Base-by-base conservation (phyloP, 2,797 vertebrate species). In the Hippocampus kuda region DNA sequence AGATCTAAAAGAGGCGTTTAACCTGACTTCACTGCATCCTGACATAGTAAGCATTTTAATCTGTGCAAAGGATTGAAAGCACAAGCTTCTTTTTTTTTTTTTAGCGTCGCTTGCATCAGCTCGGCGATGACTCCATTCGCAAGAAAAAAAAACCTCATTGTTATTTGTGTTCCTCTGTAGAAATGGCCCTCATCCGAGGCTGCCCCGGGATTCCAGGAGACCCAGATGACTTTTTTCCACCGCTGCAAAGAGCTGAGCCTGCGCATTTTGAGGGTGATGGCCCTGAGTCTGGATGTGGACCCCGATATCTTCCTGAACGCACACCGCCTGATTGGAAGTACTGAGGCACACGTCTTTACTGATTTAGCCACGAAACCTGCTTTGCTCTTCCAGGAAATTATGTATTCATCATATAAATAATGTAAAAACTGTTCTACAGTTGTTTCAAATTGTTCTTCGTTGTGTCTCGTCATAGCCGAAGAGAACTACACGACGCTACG, bases 1-100 rank as follows among this genome's bases (percentile, higher is more conserved):
- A 79, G 91, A 91, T 75, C 70, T 92, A 5, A 93, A 92, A 78
- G 91, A 93, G 71, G 56, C 86, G 0, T 93, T 91, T 79, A 91
- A 92, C 72, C 18, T 8, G 0, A 0, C 73, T 1, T 79, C 82
- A 0, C 30, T 89, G 5, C 18, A 51, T 10, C 65, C 75, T 13
- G 84, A 87, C 64, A 84, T 85, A 6, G 91, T 92, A 90, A 90
- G 24, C 42, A 70, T 20, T 34, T 61, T 26, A 6, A 30, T 61
- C 27, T 18, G 15, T 60, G 7, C 27, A 2, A 60, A 27, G 5
- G 61, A 26, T 1, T 65, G 6, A 65, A 48, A 65, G 63, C 48
- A 10, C 63, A 46, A 48, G 7, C 24, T 18, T 12, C 22, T 22
- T 30, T 30, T 30, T 22, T 44, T 64, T 44, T 6, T 27, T 26